These are phyloP conservation scores for Canis aureus DNA, from an alignment of 2,113 vertebrate genomes.

Conservation along the genomic window DNA sequence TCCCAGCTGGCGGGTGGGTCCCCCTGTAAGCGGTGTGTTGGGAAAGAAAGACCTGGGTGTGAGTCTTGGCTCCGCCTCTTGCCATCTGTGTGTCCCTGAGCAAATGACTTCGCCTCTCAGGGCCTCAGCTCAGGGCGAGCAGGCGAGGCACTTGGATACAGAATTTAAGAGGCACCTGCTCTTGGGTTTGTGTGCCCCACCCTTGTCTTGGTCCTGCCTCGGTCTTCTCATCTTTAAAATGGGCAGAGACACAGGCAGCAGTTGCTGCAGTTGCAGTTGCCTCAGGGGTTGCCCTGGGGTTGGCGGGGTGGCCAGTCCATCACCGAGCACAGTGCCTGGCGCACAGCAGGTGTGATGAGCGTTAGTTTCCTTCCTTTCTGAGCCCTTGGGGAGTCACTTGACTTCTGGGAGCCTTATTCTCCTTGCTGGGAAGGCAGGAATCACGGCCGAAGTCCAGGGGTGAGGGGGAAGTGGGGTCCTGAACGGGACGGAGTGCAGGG, in stretches of 20 bases:
- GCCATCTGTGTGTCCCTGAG: not conserved
- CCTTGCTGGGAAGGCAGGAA: not conserved
- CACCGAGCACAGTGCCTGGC: not conserved
- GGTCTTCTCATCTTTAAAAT: not conserved
- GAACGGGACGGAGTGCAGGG: accelerated
- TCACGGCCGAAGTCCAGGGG: not conserved
- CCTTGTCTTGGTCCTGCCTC: not conserved
- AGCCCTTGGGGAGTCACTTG: not conserved
- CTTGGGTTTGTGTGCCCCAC: not conserved
- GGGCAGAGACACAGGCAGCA: not conserved
- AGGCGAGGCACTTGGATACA: not conserved
- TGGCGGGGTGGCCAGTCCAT: not conserved
- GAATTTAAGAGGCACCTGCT: not conserved
- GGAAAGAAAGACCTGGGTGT: not conserved
- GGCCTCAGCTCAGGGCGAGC: not conserved
- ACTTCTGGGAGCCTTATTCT: not conserved
- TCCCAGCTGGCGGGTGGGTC: accelerated
- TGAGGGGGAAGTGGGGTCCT: accelerated
- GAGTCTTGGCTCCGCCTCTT: too few relatives aligned
- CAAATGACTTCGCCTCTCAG: not conserved
- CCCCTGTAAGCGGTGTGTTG: not conserved
- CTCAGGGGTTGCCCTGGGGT: not conserved
- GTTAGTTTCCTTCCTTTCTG: not conserved
- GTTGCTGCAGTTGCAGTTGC: too few relatives aligned
- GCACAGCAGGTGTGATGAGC: not conserved